Conservation (phyloP, 2,797 vertebrate species). For the Sebastes trivittatus region DNA sequence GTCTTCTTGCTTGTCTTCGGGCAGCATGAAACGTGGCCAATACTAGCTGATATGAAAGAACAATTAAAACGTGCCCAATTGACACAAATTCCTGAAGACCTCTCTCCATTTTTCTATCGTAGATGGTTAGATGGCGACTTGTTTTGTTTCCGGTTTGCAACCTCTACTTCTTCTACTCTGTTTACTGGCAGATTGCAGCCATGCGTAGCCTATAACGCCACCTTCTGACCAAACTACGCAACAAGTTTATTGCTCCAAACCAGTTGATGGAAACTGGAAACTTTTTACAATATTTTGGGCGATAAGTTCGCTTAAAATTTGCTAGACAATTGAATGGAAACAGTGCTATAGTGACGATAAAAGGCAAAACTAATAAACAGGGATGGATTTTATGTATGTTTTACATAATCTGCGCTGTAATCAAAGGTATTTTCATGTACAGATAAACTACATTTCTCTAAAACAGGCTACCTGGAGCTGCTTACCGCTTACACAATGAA, state of each 20-base stretch:
- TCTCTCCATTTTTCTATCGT: not conserved
- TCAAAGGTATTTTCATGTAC: conserved; percentile 5
- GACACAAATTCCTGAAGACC: not conserved
- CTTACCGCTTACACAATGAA: conserved; percentile 25
- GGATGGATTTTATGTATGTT: not conserved
- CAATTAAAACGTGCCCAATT: not conserved
- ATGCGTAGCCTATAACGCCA: not conserved
- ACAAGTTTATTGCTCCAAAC: not conserved
- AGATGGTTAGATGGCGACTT: too few relatives aligned
- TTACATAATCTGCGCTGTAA: conserved; percentile 7
- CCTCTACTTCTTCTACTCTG: too few relatives aligned
- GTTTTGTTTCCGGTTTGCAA: too few relatives aligned
- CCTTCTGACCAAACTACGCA: not conserved
- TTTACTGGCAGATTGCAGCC: too few relatives aligned
- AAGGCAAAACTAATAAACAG: conserved; percentile 22
- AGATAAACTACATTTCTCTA: not conserved
- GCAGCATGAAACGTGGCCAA: too few relatives aligned
- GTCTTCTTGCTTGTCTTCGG: too few relatives aligned
- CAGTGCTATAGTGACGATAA: not conserved
- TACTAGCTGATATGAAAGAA: too few relatives aligned
- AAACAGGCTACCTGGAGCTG: conserved; percentile 29
- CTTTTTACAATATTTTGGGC: not conserved
- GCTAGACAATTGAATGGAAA: not conserved
- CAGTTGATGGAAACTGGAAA: not conserved
- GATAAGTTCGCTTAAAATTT: not conserved